A percentile compares a stretch with the other conserved stretches of the same genome.
Evolutionary conservation across 1,140 invertebrate genomes (phyloP).

Genomic region (Periplaneta americana): DNA sequence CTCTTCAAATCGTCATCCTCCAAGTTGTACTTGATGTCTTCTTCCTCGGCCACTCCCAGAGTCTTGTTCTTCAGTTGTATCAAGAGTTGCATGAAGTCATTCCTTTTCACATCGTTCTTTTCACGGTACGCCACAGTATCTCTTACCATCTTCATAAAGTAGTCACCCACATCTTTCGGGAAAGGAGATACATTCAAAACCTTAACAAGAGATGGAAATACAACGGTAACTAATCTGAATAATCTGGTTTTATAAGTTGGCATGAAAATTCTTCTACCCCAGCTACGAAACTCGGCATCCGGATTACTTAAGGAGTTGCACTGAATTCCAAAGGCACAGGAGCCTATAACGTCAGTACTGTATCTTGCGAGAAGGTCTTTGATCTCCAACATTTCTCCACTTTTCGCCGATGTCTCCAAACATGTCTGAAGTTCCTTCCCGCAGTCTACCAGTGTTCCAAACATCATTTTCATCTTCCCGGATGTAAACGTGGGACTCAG

Average conservation of each 20-base stretch:
- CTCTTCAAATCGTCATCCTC: no score
- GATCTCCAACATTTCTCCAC: slow-evolving; percentile 40
- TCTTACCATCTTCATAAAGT: slow-evolving; percentile 25
- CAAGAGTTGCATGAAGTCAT: no score
- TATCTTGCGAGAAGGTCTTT: slow-evolving; percentile 42
- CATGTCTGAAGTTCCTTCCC: no score
- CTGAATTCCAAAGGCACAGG: slow-evolving; percentile 51
- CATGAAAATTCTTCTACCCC: slow-evolving; percentile 37
- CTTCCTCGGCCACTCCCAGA: no score
- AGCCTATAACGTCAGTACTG: slow-evolving; percentile 48
- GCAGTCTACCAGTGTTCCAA: no score
- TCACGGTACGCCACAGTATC: slow-evolving; percentile 38
- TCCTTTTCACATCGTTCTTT: slow-evolving; percentile 38
- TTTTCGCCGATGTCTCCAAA: no score
- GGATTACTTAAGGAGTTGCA: no score
- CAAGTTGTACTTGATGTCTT: no score
- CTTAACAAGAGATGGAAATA: slow-evolving; percentile 13
- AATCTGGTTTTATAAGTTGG: slow-evolving; percentile 18
- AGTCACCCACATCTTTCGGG: slow-evolving; percentile 14
- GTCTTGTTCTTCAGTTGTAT: no score
- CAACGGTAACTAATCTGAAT: slow-evolving; percentile 25
- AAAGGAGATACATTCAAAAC: neutral
- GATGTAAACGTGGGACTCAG: no score
- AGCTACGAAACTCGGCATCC: no score
- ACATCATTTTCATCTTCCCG: no score